Conservation (phyloP, 1,140 invertebrate species). For the Phymorhynchus buccinoides region DNA sequence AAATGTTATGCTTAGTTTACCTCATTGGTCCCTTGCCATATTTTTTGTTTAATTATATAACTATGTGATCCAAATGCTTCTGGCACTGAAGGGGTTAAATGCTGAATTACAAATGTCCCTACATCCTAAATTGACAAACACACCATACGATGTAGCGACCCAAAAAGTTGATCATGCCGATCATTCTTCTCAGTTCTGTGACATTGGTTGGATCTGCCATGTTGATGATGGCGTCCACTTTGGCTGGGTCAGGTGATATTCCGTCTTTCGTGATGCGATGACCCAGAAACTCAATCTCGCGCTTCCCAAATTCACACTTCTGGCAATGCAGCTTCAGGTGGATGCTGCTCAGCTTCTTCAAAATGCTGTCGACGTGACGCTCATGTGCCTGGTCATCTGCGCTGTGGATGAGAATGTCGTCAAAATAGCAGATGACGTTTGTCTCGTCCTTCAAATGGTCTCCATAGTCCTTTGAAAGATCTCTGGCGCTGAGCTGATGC, state of each 20-base stretch:
- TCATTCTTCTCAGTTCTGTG: conserved; percentile 4
- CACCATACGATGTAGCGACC: conserved; percentile 37
- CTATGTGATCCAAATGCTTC: too few species aligned
- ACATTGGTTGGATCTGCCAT: background rate
- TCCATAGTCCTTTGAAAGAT: too few species aligned
- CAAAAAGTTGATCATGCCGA: conserved; percentile 39
- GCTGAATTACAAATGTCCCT: too few species aligned
- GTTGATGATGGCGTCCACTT: conserved; percentile 11
- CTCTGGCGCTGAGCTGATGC: conserved; percentile 58
- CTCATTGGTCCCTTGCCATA: too few species aligned
- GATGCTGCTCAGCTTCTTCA: background rate
- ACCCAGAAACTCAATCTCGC: conserved; percentile 50
- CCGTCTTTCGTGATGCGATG: conserved; percentile 52
- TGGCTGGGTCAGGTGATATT: conserved; percentile 46
- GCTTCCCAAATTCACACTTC: background rate
- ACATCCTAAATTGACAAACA: too few species aligned
- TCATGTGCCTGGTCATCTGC: conserved; percentile 47
- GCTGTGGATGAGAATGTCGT: conserved; percentile 55
- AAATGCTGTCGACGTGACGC: conserved; percentile 33
- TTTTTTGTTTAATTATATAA: too few species aligned
- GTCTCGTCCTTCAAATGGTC: conserved; percentile 30
- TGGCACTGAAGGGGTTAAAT: too few species aligned
- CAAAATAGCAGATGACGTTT: conserved; percentile 43
- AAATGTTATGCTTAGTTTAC: too few species aligned
- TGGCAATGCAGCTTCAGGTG: conserved; percentile 37